Percentiles rank a stretch among this genome's conserved stretches.
Conservation (phyloP, 2,797 vertebrate species). For the Sylvilagus floridanus region DNA sequence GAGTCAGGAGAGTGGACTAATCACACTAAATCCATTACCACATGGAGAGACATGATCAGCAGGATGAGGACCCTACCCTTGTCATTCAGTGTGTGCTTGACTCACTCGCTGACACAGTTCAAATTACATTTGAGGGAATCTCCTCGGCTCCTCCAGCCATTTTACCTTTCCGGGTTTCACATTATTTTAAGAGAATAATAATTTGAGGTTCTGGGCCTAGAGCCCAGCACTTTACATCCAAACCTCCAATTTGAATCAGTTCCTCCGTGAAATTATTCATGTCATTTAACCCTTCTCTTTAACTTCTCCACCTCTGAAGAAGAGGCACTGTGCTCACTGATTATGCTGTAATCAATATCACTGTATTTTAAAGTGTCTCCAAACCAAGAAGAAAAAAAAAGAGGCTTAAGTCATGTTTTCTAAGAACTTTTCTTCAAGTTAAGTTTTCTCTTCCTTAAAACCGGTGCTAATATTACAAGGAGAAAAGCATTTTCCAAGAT, state of each 20-base stretch:
- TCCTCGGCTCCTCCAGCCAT: constrained; percentile 2
- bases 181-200: constrained; percentile 43
- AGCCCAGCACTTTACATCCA: not conserved
- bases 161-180: constrained; percentile 44
- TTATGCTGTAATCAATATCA: constrained; percentile 11
- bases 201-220: constrained; percentile 27
- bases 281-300: constrained; percentile 8
- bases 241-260: constrained; percentile 61
- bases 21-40: not conserved
- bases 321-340: not conserved
- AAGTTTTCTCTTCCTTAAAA: constrained; percentile 37
- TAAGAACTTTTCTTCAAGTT: constrained; percentile 53
- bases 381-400: constrained; percentile 19
- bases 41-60: not conserved
- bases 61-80: not conserved
- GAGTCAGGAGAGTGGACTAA: not conserved
- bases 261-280: not conserved
- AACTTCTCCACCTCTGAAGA: not conserved
- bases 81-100: not conserved
- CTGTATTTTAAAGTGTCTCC: constrained; percentile 30
- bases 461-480: constrained; percentile 35
- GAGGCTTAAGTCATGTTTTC: constrained; percentile 16
- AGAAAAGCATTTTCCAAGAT: constrained; percentile 66
- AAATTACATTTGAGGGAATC: not conserved
- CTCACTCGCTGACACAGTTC: not conserved